These are phyloP conservation scores for Tetragonisca angustula DNA, from an alignment of 2,888 invertebrate genomes.

Conservation along the genomic window DNA sequence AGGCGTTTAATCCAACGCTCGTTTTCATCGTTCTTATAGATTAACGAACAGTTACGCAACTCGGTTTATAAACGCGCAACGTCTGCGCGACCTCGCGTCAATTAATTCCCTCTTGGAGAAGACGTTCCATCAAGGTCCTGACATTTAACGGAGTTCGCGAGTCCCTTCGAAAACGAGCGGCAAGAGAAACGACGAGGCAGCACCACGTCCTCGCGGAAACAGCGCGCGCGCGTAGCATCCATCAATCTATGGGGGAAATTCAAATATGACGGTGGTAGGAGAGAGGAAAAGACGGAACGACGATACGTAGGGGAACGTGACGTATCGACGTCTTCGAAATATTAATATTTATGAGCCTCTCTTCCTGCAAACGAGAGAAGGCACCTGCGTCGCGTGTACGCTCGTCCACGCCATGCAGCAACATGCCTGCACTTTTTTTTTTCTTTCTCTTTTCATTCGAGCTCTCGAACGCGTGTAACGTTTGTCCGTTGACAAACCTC, in stretches of 20 bases:
- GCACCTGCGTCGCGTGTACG: slow-evolving; percentile 58
- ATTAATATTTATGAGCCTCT: slow-evolving; percentile 68
- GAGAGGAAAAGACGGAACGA: background rate
- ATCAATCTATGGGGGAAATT: slow-evolving; percentile 7
- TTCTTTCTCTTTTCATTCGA: background rate
- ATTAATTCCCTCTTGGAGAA: slow-evolving; percentile 37
- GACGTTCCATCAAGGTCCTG: slow-evolving; percentile 39
- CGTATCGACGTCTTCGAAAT: slow-evolving; percentile 62
- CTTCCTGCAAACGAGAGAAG: slow-evolving; percentile 47
- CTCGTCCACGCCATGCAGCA: slow-evolving; percentile 32
- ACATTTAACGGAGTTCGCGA: background rate
- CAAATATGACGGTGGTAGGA: background rate
- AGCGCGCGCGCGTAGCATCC: background rate
- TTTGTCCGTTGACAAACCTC: slow-evolving; percentile 12
- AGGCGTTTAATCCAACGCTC: too few relatives aligned
- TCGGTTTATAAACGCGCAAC: background rate
- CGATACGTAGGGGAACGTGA: slow-evolving; percentile 27
- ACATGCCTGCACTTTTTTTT: slow-evolving; percentile 31
- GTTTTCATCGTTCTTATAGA: background rate
- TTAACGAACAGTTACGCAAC: background rate
- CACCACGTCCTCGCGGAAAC: background rate
- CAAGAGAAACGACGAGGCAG: background rate
- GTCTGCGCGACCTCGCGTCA: slow-evolving; percentile 18
- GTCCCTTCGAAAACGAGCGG: slow-evolving; percentile 21
- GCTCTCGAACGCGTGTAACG: slow-evolving; percentile 23